Evolutionary conservation across 2,888 invertebrate species (phyloP), one percentile per base, ranked within the genome.

Genomic region (Stenolophus ochropezus): DNA sequence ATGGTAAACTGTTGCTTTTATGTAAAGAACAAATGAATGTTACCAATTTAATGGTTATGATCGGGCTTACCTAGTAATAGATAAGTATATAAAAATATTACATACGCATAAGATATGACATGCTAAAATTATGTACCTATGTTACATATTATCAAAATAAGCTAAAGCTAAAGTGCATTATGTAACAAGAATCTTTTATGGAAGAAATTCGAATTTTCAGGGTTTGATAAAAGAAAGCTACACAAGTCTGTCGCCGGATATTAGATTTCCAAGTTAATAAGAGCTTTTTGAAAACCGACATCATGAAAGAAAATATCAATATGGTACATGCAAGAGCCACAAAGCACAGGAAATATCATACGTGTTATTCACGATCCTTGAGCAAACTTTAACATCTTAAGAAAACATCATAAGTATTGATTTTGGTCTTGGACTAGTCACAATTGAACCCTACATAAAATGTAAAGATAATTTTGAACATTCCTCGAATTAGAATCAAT

Each of bases 241-340:
- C 65, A 65, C 65, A 65, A 58, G 33, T 33, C 65, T 69, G 23
- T 23, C 65, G 18, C 65, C 65, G 65, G 65, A 69, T 69, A 69
- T 69, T 69, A 69, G 65, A 69, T 69, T 69, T 33, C 65, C 27
- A 69, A 69, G 65, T 69, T 69, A 69, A 69, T 69, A 69, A 69
- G 65, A 69, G 65, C 65, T 69, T 33, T 61, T 33, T 33, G 65
- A 33, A 69, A 69, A 42, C 42, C 65, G 27, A 27, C 65, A 69
- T 69, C 65, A 33, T 69, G 33, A 69, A 69, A 33, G 33, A 33
- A 69, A 69, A 69, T 69, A 69, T 69, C 65, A 69, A 33, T 33
- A 33, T 69, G 65, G 65, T 33, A 69, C 33, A 65, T 65, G 14
- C 61, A 65, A 33, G 18, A 27, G 65, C n/a, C 65, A 65, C 65